Evolutionary conservation across 2,888 invertebrate species (phyloP), one percentile per base, ranked within the genome.

Genomic region (Tinea pellionella): DNA sequence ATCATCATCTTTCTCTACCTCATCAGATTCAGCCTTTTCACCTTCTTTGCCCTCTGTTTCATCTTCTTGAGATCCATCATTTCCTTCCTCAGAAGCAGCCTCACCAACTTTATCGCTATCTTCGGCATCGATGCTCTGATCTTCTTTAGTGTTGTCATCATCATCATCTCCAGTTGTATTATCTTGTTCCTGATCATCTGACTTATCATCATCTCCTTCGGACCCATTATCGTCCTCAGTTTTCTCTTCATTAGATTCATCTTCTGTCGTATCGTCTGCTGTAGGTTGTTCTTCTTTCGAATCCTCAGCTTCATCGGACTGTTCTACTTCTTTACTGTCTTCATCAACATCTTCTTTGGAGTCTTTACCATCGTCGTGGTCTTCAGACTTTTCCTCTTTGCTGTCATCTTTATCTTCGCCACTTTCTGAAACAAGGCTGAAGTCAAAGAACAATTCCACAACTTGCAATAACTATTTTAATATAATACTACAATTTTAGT

Each of bases 21-120:
- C 72, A 58, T 66, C 64, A 56, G 65, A 63, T 24, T 68, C 67
- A 62, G 72, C 68, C 63, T 69, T 68, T 65, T 68, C 68, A 65
- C 11, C 16, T 13, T 53, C 60, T 32, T 60, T 71, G 24, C 72
- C 70, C 32, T 77, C 79, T 63, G 83, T 79, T 66, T 79, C 83
- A 69, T 77, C 79, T 75, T 81, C 82, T 74, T 84, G 79, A 72
- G 84, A 83, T 72, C 77, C 76, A 68, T 82, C 81, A 64, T 79
- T 84, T 63, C 76, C 76, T 73, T 86, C 73, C 66, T 73, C 68
- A 65, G 74, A 72, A 64, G 74, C 72, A 29, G 69, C 70, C 63
- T 69, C 73, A 24, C 68, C 67, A 61, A 72, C 68, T 64, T 68
- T 68, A 65, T 68, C 68, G 65, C 6, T 29, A 24, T 32, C 58